Base-by-base conservation (phyloP, 53 echinoderm and acorn worm genomes). In the Holothuria scabra region DNA sequence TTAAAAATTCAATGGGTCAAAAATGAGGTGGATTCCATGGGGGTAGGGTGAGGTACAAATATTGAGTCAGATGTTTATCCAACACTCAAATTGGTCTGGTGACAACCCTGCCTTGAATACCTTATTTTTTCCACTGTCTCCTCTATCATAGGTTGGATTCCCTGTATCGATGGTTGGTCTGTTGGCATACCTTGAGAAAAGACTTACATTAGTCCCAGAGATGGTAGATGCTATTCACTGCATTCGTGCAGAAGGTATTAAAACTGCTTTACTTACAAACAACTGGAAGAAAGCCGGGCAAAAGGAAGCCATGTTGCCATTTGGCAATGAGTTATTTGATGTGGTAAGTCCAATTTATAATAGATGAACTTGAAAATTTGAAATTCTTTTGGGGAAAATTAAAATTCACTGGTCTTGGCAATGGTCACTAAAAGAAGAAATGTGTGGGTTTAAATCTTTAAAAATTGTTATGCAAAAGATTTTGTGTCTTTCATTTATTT, bases 221-320 rank as follows among this genome's bases (percentile, higher is more conserved):
- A 93, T 96, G 91, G 37, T 96, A 9, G 93, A 93, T 75, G 96
- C 96, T 60, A 70, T 96, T 58, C 90, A 68, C 21, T 96, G 96
- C 79, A 90, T 96, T 19, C 82, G 84, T 33, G 91, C 91, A 35
- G 93, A 96, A 59, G 96, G 96, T 7, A 46, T 93, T 31, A 90
- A 91, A 74, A 92, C 93, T 20, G 96, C 96, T 14, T 29, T 96
- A 44, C 88, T 96, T 29, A 91, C 96, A 18, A 96, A 96, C 57
- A 93, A 94, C 76, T 96, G 96, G 96, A 90, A 83, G 60, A 63
- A 91, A 48, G 64, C 91, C 1, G 84, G 81, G 14, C 60, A 91
- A 7, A 57, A 58, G 13, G 69, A 33, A 11, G 60, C 88, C 4
- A 85, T 90, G 49, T 71, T 91, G 20, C 90, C 93, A 4, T 78